Evolutionary conservation across 2,113 vertebrate genomes (phyloP), one percentile per base, ranked within the genome.

Genomic region (Zosterops hypoxanthus): DNA sequence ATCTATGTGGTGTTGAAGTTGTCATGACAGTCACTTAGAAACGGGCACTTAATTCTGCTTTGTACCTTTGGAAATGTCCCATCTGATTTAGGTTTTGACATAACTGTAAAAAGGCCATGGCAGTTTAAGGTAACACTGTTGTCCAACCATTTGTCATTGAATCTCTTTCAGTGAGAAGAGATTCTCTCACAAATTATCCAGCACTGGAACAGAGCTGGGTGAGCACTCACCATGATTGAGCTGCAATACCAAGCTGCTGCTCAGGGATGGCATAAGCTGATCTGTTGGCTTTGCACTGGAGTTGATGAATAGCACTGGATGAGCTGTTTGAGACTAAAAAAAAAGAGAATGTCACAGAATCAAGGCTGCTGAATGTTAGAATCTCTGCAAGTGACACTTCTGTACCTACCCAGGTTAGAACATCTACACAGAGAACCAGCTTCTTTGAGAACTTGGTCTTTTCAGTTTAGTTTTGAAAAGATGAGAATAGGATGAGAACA

Each of bases 31-130:
- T 13, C 52, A 26, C 80, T 52, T 31, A 88, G 76, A 83, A 94
- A 88, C 1, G 20, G 55, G 34, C 52, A 41, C 33, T 88, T 88
- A 39, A 70, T 84, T 92, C 42, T 68, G 13, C 68, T 78, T 71
- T 68, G 33, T 36, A 25, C 26, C 31, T 72, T 50, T 76, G 33
- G 26, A 86, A 94, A 75, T 34, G 33, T 91, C 53, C 73, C 44
- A 29, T 64, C 41, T 49, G 69, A 93, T 91, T 82, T 44, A 71
- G 49, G 55, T 84, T 81, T 92, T 88, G 75, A 83, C 33, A 46
- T 20, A 55, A 42, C 34, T 90, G 46, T 47, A 59, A 77, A 73
- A 94, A 83, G 59, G 14, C 18, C n/a, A 9, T 26, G 36, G 21
- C 33, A 59, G 28, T 57, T 77, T 69, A 53, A 87, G 75, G 31